Conservation (phyloP, 2,888 invertebrate genomes). For the Polymixis flavicincta region DNA sequence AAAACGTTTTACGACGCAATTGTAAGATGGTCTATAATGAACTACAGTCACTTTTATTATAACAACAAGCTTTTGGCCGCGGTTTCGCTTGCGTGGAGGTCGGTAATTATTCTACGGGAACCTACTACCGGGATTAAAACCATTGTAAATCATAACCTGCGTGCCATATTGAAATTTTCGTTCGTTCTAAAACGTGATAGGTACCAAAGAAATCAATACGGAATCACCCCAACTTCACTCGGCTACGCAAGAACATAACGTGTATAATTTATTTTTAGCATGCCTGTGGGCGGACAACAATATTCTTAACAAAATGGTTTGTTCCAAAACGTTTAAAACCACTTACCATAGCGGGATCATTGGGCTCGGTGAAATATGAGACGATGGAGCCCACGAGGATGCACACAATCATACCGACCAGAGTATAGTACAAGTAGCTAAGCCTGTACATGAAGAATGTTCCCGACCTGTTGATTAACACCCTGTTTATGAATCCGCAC, state of each 20-base stretch:
- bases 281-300: conserved; percentile 12
- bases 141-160: too few relatives aligned
- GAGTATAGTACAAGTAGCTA: conserved; percentile 95
- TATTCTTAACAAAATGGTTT: conserved; percentile 31
- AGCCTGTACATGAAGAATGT: conserved; percentile 93
- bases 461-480: conserved; percentile 83
- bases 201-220: not conserved
- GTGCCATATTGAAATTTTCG: too few relatives aligned
- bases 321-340: conserved; percentile 47
- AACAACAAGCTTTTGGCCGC: not conserved
- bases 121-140: too few relatives aligned
- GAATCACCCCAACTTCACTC: not conserved
- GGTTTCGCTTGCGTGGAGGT: too few relatives aligned
- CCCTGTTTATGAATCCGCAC: conserved; percentile 21
- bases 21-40: not conserved
- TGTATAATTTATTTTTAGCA: conserved; percentile 26
- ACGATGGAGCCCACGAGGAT: conserved; percentile 92
- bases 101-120: too few relatives aligned
- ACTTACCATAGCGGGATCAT: conserved; percentile 90
- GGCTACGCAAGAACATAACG: not conserved
- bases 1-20: not conserved
- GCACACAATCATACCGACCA: conserved; percentile 93
- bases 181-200: not conserved
- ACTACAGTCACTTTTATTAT: not conserved
- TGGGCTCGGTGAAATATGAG: conserved; percentile 92